These are phyloP conservation scores for Pituophis catenifer DNA, from an alignment of 2,113 vertebrate species.

Conservation along the genomic window DNA sequence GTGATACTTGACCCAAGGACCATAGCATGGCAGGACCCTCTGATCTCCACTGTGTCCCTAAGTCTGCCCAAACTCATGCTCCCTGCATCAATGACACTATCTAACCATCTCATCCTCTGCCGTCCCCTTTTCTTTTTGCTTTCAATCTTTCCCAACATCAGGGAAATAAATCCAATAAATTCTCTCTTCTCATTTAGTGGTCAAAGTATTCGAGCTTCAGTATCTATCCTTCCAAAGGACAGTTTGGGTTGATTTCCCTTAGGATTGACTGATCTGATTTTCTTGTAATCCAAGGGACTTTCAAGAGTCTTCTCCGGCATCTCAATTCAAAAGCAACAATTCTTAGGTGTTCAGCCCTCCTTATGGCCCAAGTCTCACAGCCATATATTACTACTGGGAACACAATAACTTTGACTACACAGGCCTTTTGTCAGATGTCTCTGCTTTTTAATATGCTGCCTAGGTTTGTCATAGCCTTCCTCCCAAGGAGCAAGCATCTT, in stretches of 20 bases:
- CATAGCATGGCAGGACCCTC: neutral
- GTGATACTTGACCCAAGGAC: neutral
- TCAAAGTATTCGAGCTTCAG: neutral
- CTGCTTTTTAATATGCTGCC: neutral
- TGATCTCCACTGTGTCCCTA: neutral
- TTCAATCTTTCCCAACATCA: neutral
- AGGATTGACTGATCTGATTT: neutral
- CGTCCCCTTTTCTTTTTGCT: neutral
- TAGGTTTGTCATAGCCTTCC: neutral
- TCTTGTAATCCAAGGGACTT: neutral
- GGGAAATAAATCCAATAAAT: neutral
- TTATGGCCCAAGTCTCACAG: neutral
- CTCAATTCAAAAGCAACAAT: neutral
- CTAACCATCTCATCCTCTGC: neutral
- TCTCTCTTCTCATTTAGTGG: neutral
- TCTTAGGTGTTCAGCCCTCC: neutral
- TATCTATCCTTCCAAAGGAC: neutral
- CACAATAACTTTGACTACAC: neutral
- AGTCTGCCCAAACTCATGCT: neutral
- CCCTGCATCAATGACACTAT: neutral
- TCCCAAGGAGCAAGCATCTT: neutral
- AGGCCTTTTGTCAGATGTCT: neutral
- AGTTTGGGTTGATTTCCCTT: neutral
- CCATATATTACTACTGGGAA: neutral
- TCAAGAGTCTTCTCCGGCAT: neutral